Evolutionary conservation across 1,140 invertebrate species (phyloP).

Genomic region (Hyposmocoma kahamanoa): DNA sequence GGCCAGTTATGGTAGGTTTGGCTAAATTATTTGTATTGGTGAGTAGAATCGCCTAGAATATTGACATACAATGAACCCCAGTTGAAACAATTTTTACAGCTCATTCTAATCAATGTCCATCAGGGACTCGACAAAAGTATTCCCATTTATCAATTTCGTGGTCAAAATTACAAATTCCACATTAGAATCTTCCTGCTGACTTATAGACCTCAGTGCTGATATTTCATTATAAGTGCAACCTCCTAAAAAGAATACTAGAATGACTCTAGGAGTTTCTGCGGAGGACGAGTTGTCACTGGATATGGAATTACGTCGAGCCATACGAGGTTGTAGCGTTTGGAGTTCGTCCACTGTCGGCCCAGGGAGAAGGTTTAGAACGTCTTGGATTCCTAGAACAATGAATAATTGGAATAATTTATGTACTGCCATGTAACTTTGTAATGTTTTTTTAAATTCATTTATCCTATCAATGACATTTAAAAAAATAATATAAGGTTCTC

Average conservation of each 20-base stretch:
- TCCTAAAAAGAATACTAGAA: constrained; percentile 96
- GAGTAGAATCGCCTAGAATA: too few species aligned
- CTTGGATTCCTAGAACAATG: constrained; percentile 69
- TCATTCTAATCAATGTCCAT: constrained; percentile 76
- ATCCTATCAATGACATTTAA: too few species aligned
- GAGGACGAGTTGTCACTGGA: constrained; percentile 79
- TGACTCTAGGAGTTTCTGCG: constrained; percentile 81
- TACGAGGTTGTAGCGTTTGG: constrained; percentile 69
- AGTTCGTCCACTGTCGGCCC: constrained; percentile 77
- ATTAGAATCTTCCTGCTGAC: constrained; percentile 93
- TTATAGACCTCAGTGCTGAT: constrained; percentile 92
- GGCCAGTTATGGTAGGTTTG: too few species aligned
- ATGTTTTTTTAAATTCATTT: too few species aligned
- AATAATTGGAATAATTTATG: too few species aligned
- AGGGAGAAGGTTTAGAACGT: constrained; percentile 76
- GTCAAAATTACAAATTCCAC: constrained; percentile 95
- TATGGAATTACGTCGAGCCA: constrained; percentile 74
- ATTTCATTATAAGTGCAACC: constrained; percentile 98
- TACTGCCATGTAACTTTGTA: too few species aligned
- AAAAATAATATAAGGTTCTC: too few species aligned
- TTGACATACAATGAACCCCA: too few species aligned
- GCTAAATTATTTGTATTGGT: too few species aligned
- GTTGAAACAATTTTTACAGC: too few species aligned
- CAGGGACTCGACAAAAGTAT: constrained; percentile 86
- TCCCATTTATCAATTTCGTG: constrained; percentile 95